Conservation (phyloP, 2,113 vertebrate species). For the Callospermophilus lateralis region DNA sequence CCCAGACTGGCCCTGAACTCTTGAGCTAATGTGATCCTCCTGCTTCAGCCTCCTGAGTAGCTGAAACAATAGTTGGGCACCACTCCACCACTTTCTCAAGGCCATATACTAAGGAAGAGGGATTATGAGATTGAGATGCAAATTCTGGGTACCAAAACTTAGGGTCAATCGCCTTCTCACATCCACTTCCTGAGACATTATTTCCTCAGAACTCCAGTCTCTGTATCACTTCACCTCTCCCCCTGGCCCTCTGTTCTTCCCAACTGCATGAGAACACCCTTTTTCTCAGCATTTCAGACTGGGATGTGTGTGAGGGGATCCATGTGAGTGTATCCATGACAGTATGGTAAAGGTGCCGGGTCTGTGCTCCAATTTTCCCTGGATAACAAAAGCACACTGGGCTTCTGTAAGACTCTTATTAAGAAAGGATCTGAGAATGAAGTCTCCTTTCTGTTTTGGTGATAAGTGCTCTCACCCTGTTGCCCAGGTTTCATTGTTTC, state of each 20-base stretch:
- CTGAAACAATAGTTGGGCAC: too few relatives aligned
- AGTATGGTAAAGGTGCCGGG: background rate
- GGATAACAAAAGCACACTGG: background rate
- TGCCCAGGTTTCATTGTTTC: background rate
- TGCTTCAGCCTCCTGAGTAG: too few relatives aligned
- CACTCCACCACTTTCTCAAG: background rate
- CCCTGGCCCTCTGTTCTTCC: background rate
- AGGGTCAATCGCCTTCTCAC: background rate
- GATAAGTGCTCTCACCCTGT: background rate
- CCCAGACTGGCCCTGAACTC: background rate
- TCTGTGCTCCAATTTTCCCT: background rate
- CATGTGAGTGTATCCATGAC: background rate
- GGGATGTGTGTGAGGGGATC: background rate
- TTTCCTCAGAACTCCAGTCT: background rate
- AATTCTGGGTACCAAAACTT: background rate
- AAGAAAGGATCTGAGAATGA: background rate
- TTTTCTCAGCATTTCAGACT: background rate
- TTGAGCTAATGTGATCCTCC: background rate
- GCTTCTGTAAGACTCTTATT: background rate
- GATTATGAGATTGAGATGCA: background rate
- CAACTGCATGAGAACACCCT: background rate
- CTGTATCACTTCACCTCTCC: too few relatives aligned
- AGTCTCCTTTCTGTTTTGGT: background rate
- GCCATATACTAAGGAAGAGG: background rate
- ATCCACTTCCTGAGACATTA: background rate